Evolutionary conservation across 2,888 invertebrate species (phyloP).

Genomic region (Dicyrtomina minuta): DNA sequence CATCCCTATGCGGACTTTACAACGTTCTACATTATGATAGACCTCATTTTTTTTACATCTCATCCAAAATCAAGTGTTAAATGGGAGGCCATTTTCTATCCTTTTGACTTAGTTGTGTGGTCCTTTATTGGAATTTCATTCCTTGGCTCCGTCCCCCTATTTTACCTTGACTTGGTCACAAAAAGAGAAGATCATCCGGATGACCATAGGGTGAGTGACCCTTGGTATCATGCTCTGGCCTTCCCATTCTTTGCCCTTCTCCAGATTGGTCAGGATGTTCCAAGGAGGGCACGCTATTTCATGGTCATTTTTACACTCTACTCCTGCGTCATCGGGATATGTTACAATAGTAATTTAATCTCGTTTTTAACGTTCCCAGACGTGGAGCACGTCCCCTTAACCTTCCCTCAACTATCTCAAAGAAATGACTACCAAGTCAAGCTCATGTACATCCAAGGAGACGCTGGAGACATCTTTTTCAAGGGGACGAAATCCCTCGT

Average conservation of each 20-base stretch:
- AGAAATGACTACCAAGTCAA: not conserved
- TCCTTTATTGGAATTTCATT: not conserved
- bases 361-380: slow-evolving; percentile 25
- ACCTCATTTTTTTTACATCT: not conserved
- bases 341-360: slow-evolving; percentile 26
- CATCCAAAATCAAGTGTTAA: slow-evolving; percentile 14
- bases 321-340: slow-evolving; percentile 1
- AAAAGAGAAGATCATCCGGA: not conserved
- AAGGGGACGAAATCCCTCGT: not conserved
- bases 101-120: slow-evolving; percentile 22
- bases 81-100: slow-evolving; percentile 23
- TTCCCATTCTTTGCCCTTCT: slow-evolving; percentile 7
- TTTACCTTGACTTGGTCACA: not conserved
- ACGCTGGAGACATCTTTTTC: not conserved
- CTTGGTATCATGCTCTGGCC: not conserved
- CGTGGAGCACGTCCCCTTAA: not conserved
- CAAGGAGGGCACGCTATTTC: not conserved
- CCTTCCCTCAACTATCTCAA: not conserved
- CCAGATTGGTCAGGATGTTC: not conserved
- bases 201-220: not conserved
- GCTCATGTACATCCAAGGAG: not conserved
- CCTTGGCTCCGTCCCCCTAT: not conserved
- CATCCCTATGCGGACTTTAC: not conserved
- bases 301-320: slow-evolving; percentile 13
- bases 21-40: not conserved